These are phyloP conservation scores for Leistus spinibarbis DNA, from an alignment of 2,888 invertebrate species.

Conservation along the genomic window DNA sequence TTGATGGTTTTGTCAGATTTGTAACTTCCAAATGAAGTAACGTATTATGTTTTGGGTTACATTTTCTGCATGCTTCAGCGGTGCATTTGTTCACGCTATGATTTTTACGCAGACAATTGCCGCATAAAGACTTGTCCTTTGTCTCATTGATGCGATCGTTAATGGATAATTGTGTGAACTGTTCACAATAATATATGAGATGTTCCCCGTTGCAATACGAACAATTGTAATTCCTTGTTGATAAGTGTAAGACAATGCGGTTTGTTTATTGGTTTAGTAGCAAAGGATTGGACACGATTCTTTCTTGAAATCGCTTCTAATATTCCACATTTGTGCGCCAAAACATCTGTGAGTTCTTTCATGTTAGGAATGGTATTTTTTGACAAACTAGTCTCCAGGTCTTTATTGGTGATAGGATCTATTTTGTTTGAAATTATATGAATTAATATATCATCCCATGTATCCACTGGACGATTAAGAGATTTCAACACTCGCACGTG, in stretches of 20 bases:
- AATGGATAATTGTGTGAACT: not conserved
- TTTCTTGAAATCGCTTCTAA: not conserved
- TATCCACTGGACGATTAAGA: not conserved
- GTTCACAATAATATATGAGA: conserved; percentile 1
- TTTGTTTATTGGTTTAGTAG: not conserved
- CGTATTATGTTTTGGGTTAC: conserved; percentile 1
- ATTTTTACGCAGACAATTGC: not conserved
- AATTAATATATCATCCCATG: too few species aligned
- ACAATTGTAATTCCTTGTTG: not conserved
- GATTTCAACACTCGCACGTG: not conserved
- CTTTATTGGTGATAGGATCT: not conserved
- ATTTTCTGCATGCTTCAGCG: not conserved
- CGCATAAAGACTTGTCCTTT: not conserved
- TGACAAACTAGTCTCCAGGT: not conserved
- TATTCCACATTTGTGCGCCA: not conserved
- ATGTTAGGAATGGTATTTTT: not conserved
- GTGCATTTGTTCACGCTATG: not conserved
- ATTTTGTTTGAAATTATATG: not conserved
- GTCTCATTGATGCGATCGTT: not conserved
- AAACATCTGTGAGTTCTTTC: not conserved
- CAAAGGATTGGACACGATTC: not conserved
- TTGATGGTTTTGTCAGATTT: not conserved
- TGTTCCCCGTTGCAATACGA: not conserved
- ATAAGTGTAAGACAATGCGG: not conserved
- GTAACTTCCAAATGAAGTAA: conserved; percentile 2